Evolutionary conservation across 2,113 vertebrate species (phyloP), one percentile per base, ranked within the genome.

Genomic region (Gasterosteus aculeatus): DNA sequence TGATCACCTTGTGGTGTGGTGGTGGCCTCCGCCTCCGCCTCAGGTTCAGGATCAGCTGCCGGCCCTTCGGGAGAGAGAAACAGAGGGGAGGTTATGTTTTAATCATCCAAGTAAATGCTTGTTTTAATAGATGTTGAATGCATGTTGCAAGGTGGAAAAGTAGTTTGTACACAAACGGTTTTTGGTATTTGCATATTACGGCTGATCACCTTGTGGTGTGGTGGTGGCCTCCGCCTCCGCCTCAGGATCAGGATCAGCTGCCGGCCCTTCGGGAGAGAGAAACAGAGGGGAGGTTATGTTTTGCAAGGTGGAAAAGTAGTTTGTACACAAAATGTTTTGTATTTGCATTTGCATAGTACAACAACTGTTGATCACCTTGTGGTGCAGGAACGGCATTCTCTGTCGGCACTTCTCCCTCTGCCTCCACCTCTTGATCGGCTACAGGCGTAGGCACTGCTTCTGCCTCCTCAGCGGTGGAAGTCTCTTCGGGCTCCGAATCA

Each of bases 1-100:
- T 9, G 3, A 46, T 62, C 39, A 83, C 80, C 86, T 85, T n/a
- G 7, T 66, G 29, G 57, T 64, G 67, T 4, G 53, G 66, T 10
- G 29, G 46, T 51, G 1, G 15, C 31, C 2, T 26, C 22, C 22
- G 19, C 44, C 33, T 44, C 46, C 3, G 18, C 41, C 29, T 41
- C 44, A 6, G 5, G 10, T 4, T 73, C 77, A 51, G 69, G 29
- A n/a, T 42, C 65, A 53, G 10, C 54, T 65, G 10, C 33, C 64
- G 72, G 67, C 4, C 12, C 72, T 76, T 33, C 1, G 58, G 14
- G 5, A 64, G 9, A 58, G 54, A 3, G 19, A 63, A 66, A 39
- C 4, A 56, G 51, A 65, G 11, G 33, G n/a, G 31, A 31, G 7
- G 57, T 35, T 29, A 8, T 15, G 1, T 51, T 56, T 59, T 11